phyloP scores from a whole-genome alignment of 2,113 vertebrate genomes.

The Turnix velox region DNA sequence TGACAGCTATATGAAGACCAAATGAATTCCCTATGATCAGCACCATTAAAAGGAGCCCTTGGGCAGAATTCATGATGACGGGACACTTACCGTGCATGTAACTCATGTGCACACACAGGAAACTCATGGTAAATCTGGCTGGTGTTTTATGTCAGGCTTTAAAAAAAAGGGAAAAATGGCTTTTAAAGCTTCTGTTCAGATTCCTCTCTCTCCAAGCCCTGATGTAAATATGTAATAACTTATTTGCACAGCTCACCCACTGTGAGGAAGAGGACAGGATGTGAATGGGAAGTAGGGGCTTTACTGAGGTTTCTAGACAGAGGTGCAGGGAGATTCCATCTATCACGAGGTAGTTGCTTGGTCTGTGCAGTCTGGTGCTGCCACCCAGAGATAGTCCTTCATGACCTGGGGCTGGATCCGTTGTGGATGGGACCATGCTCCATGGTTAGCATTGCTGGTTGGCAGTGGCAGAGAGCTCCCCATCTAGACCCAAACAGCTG shows the following conservation, averaged over 20 bases:
- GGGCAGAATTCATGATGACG: slow-evolving; percentile 27
- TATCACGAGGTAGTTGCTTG: neutral
- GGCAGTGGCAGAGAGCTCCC: neutral
- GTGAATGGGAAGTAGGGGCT: neutral
- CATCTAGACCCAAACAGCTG: fast-evolving
- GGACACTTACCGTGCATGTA: slow-evolving; percentile 1
- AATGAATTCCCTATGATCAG: slow-evolving; percentile 61
- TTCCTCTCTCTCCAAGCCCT: neutral
- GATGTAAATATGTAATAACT: neutral
- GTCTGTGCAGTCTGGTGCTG: neutral
- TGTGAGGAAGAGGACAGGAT: neutral
- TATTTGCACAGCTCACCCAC: neutral
- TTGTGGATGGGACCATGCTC: neutral
- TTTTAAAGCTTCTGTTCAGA: slow-evolving; percentile 13
- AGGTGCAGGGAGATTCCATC: neutral
- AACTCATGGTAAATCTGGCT: slow-evolving; percentile 9
- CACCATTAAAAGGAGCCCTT: slow-evolving; percentile 25
- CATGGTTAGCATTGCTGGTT: neutral
- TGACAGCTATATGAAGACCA: slow-evolving; percentile 70
- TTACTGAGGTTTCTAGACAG: neutral
- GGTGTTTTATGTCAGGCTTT: neutral
- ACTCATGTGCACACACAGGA: slow-evolving; percentile 9
- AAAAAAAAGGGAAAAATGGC: neutral
- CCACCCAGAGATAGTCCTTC: neutral
- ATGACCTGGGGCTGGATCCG: neutral